phyloP scores from a whole-genome alignment of 2,888 invertebrate species.

The Malacosoma neustria region DNA sequence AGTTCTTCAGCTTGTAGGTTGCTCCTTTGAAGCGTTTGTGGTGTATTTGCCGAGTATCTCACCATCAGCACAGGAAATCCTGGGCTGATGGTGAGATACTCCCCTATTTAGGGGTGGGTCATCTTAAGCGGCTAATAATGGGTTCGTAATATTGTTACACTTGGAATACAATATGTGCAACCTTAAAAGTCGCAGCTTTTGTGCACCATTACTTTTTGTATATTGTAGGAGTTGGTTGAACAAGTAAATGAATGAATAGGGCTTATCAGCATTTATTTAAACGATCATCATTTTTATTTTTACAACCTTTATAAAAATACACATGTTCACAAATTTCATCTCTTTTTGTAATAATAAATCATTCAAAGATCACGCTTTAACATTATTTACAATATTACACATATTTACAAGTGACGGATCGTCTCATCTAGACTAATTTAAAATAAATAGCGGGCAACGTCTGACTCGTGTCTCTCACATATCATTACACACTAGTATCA shows the following conservation, averaged over 20 bases:
- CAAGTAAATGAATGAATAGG: constrained; percentile 13
- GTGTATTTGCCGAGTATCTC: no score
- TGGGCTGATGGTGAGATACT: no score
- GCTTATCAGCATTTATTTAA: constrained; percentile 42
- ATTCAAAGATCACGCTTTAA: constrained; percentile 41
- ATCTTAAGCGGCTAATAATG: not conserved
- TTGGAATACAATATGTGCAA: constrained; percentile 3
- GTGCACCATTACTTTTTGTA: not conserved
- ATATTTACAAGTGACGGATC: constrained; percentile 47
- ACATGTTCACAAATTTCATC: constrained; percentile 28
- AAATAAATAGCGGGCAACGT: constrained; percentile 16
- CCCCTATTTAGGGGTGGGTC: no score
- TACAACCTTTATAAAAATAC: constrained; percentile 60
- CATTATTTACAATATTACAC: constrained; percentile 62
- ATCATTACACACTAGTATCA: constrained; percentile 30
- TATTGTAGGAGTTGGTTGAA: not conserved
- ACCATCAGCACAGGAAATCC: no score
- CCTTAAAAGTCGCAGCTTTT: not conserved
- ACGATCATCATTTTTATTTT: constrained; percentile 39
- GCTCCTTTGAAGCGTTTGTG: no score
- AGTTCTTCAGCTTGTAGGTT: no score
- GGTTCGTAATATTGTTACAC: constrained; percentile 1
- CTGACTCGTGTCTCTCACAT: constrained; percentile 9
- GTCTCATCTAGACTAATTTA: constrained; percentile 45
- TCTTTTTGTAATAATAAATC: constrained; percentile 15